Evolutionary conservation across 2,888 invertebrate species (phyloP).

Genomic region (Thereva nobilitata): DNA sequence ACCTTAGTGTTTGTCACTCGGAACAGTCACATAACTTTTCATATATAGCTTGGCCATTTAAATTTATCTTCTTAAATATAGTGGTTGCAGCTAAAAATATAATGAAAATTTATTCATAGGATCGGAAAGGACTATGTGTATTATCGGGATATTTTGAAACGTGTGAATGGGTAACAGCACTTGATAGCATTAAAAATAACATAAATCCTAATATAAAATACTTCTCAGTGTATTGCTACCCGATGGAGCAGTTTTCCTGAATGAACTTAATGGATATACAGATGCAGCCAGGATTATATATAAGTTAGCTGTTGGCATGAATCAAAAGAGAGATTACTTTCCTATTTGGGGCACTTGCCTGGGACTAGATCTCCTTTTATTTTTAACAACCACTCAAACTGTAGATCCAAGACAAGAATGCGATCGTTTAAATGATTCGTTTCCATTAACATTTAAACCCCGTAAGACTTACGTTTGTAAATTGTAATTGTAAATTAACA

Average conservation of each 20-base stretch:
- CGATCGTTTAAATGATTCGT: constrained; percentile 61
- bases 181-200: not conserved
- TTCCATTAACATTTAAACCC: constrained; percentile 67
- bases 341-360: constrained; percentile 88
- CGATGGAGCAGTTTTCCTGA: constrained; percentile 21
- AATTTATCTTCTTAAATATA: too few relatives aligned
- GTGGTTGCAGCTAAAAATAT: too few relatives aligned
- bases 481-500: not conserved
- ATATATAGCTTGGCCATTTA: too few relatives aligned
- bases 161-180: constrained; percentile 68
- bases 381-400: constrained; percentile 49
- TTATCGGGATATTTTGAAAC: constrained; percentile 64
- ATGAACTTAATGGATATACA: constrained; percentile 65
- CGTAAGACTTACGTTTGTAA: constrained; percentile 58
- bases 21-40: too few relatives aligned
- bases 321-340: constrained; percentile 71
- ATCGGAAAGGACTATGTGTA: constrained; percentile 64
- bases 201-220: too few relatives aligned
- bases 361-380: constrained; percentile 79
- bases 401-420: constrained; percentile 67
- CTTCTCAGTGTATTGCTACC: constrained; percentile 19
- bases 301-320: constrained; percentile 68
- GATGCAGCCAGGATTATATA: constrained; percentile 71
- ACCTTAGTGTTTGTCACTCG: too few relatives aligned
- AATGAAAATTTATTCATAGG: constrained; percentile 56